Percentiles rank a stretch among this genome's conserved stretches.
Conservation (phyloP, 2,888 invertebrate genomes). For the Nebria salina region DNA sequence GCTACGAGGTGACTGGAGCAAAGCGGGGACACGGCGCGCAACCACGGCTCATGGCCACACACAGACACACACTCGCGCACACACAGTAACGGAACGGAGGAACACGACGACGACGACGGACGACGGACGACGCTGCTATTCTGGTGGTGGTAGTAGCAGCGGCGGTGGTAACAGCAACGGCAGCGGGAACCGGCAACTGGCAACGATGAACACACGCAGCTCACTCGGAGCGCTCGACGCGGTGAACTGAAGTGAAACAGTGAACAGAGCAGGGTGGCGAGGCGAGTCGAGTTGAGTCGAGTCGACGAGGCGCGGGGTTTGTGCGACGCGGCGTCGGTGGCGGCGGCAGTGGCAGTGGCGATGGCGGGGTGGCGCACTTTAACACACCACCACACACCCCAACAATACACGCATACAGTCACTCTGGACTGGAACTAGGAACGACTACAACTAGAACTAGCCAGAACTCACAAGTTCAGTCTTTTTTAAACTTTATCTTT, state of each 20-base stretch:
- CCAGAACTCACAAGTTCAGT: neutral
- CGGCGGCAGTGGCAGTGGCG: conserved; percentile 52
- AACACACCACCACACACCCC: conserved; percentile 11
- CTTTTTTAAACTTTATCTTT: neutral
- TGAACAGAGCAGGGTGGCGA: conserved; percentile 52
- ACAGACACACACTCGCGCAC: conserved; percentile 9
- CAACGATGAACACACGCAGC: conserved; percentile 7
- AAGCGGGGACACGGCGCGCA: conserved; percentile 49
- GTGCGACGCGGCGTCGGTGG: conserved; percentile 59
- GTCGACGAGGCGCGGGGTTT: conserved; percentile 47
- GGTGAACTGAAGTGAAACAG: conserved; percentile 16
- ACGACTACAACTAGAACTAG: neutral
- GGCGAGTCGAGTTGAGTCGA: conserved; percentile 56
- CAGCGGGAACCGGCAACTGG: neutral
- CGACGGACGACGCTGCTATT: neutral
- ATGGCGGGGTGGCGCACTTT: conserved; percentile 53
- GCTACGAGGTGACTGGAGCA: conserved; percentile 61
- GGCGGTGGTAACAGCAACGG: neutral
- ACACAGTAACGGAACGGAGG: conserved; percentile 1
- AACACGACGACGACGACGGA: neutral
- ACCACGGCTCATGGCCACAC: conserved; percentile 52
- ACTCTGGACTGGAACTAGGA: no score
- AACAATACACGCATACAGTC: neutral
- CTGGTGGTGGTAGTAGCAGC: neutral
- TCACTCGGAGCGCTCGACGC: neutral